phyloP scores from a whole-genome alignment of 2,797 vertebrate species.

The Phoxinus dragarum region DNA sequence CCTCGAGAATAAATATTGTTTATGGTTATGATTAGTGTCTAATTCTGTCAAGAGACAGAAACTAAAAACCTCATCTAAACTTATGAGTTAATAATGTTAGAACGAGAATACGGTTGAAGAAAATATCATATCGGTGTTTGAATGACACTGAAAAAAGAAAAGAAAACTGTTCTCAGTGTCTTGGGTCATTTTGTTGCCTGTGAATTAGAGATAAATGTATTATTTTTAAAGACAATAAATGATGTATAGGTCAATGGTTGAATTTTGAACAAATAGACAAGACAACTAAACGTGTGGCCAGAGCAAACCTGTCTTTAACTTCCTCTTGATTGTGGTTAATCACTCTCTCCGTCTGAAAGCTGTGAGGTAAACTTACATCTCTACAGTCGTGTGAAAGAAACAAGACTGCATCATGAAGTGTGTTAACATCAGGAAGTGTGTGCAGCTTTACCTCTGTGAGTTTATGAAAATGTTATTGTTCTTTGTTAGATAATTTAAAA shows the following conservation, averaged over 20 bases:
- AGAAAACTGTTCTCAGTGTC: no score
- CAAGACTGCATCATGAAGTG: not conserved
- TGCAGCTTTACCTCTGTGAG: not conserved
- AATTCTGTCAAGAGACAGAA: no score
- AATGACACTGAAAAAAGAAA: no score
- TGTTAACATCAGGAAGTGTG: not conserved
- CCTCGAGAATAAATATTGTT: no score
- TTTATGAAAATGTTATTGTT: not conserved
- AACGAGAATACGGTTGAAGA: not conserved
- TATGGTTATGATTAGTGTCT: no score
- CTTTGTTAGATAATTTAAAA: not conserved
- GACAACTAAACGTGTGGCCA: not conserved
- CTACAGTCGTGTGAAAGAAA: not conserved
- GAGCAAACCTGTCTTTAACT: no score
- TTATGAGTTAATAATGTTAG: not conserved
- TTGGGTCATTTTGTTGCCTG: no score
- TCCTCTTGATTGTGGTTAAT: not conserved
- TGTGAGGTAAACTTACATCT: not conserved
- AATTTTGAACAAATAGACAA: not conserved
- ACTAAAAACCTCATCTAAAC: not conserved
- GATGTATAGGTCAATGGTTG: no score
- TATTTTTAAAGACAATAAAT: no score
- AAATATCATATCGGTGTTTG: no score
- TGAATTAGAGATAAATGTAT: no score
- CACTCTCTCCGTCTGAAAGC: not conserved